A percentile compares a stretch with the other conserved stretches of the same genome.
These are phyloP conservation scores for Drosophila anomalata DNA, from an alignment of 2,888 invertebrate genomes.

Conservation along the genomic window DNA sequence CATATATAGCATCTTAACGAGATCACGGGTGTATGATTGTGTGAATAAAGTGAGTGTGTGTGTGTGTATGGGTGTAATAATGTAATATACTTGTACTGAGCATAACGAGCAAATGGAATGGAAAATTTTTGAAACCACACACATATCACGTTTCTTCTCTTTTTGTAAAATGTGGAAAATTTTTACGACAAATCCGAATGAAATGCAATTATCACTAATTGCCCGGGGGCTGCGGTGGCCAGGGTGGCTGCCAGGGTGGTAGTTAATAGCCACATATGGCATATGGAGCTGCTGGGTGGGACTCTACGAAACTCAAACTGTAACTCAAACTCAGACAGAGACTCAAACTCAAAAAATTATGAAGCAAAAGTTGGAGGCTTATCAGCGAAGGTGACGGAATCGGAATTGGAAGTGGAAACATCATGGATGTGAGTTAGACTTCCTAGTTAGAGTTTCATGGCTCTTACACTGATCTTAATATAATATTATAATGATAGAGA, in stretches of 20 bases:
- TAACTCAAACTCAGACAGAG: conserved; percentile 5
- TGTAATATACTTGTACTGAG: conserved; percentile 22
- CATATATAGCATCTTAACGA: conserved; percentile 17
- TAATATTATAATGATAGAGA: too few species aligned
- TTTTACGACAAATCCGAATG: conserved; percentile 54
- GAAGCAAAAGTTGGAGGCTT: conserved; percentile 9
- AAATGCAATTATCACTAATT: conserved; percentile 66
- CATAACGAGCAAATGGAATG: conserved; percentile 55
- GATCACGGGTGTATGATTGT: conserved; percentile 16
- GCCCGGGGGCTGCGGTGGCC: conserved; percentile 26
- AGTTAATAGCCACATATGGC: conserved; percentile 8
- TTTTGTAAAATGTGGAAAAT: conserved; percentile 57
- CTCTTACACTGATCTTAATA: background rate
- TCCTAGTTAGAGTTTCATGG: conserved; percentile 50
- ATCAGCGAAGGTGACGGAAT: conserved; percentile 37
- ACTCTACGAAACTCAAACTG: conserved; percentile 13
- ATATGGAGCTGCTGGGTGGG: conserved; percentile 21
- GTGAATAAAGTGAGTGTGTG: conserved; percentile 7
- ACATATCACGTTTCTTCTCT: conserved; percentile 37
- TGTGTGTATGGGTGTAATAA: conserved; percentile 16
- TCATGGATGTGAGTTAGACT: conserved; percentile 45
- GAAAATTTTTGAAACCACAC: conserved; percentile 53
- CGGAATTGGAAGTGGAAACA: conserved; percentile 17
- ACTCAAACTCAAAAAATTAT: conserved; percentile 11
- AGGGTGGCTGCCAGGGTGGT: background rate